Conservation (phyloP, 2,113 vertebrate genomes). For the Calonectris borealis region DNA sequence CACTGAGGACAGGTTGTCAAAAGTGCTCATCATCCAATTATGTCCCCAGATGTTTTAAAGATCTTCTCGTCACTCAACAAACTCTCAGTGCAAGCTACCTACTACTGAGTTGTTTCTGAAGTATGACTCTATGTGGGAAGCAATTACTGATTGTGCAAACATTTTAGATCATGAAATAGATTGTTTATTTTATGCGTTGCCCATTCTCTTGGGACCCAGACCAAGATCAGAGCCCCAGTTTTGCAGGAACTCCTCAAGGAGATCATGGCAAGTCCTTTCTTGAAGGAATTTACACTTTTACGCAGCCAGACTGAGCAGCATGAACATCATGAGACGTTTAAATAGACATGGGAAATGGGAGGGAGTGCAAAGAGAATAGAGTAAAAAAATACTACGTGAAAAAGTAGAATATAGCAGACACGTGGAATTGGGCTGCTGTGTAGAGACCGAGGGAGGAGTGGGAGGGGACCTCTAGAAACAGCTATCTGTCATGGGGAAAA, state of each 20-base stretch:
- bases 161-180: background rate
- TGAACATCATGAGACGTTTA: background rate
- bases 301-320: background rate
- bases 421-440: background rate
- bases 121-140: background rate
- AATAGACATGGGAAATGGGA: background rate
- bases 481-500: background rate
- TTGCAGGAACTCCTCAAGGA: background rate
- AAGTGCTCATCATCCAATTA: conserved; percentile 22
- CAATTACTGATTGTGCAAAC: conserved; percentile 13
- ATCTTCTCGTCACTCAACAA: background rate
- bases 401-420: background rate
- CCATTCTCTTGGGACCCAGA: background rate
- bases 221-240: background rate
- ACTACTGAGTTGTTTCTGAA: background rate
- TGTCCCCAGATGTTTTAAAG: background rate
- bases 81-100: background rate
- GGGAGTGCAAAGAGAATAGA: background rate
- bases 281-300: background rate
- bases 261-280: background rate
- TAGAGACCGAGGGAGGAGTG: background rate
- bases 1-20: conserved; percentile 25
- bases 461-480: conserved; percentile 8
- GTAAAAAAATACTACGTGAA: background rate
- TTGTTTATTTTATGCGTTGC: background rate